Evolutionary conservation across 1,140 invertebrate species (phyloP).

Genomic region (Pachypsylla venusta): DNA sequence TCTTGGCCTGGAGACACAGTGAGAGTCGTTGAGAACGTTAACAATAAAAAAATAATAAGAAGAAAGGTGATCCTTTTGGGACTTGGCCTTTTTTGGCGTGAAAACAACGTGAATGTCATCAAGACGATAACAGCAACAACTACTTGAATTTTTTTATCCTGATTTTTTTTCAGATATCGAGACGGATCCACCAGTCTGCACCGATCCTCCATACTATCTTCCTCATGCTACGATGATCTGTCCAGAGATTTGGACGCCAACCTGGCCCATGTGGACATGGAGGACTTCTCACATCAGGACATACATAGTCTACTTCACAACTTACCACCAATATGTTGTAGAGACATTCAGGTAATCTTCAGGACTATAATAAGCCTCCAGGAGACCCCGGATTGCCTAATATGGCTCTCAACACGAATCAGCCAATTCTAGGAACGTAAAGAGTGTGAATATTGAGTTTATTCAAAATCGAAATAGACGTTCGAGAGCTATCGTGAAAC

Average conservation of each 20-base stretch:
- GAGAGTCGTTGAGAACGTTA: no score
- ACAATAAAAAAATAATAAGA: no score
- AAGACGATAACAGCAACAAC: constrained; percentile 9
- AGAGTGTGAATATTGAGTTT: no score
- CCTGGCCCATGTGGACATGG: constrained; percentile 86
- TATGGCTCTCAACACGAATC: no score
- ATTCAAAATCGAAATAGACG: no score
- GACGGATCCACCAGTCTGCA: constrained; percentile 50
- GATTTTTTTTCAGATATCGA: constrained; percentile 43
- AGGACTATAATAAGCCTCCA: no score
- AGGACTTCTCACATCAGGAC: constrained; percentile 79
- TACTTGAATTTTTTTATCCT: constrained; percentile 10
- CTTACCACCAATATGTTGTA: constrained; percentile 51
- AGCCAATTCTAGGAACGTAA: no score
- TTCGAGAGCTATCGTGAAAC: no score
- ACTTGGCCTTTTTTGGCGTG: not conserved
- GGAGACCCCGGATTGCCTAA: no score
- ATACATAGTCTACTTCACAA: constrained; percentile 70
- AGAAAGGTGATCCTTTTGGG: no score
- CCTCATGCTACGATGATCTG: constrained; percentile 71
- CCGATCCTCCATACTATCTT: constrained; percentile 59
- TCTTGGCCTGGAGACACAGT: no score
- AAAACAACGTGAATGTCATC: no score
- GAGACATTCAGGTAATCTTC: constrained; percentile 33
- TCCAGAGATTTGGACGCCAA: constrained; percentile 79